Evolutionary conservation across 2,797 vertebrate species (phyloP).

Genomic region (Malacoctenus gilli): DNA sequence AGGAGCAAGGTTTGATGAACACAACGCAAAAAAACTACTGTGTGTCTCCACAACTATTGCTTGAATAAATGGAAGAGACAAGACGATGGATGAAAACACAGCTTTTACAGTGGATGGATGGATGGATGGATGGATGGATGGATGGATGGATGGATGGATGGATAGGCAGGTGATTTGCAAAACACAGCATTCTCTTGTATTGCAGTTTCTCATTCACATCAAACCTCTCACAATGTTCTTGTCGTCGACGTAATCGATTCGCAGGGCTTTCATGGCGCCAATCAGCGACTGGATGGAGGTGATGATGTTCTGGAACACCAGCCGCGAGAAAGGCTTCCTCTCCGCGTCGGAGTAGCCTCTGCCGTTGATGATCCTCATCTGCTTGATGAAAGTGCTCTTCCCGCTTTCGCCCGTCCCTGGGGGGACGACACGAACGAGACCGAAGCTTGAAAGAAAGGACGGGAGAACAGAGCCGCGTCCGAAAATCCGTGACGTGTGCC

Average conservation of each 20-base stretch:
- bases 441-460: slow-evolving; percentile 39
- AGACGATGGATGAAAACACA: no score
- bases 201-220: no score
- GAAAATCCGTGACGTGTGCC: slow-evolving; percentile 36
- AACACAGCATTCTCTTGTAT: no score
- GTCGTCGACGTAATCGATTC: slow-evolving; percentile 79
- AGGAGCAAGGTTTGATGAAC: no score
- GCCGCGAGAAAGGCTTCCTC: slow-evolving; percentile 78
- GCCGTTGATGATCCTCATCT: slow-evolving; percentile 94
- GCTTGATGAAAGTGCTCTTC: slow-evolving; percentile 93
- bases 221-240: slow-evolving; percentile 87
- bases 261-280: slow-evolving; percentile 82
- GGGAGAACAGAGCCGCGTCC: slow-evolving; percentile 45
- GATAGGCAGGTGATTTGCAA: no score
- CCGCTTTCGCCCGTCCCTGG: slow-evolving; percentile 91
- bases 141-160: no score
- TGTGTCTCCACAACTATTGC: no score
- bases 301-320: slow-evolving; percentile 89
- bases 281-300: slow-evolving; percentile 84
- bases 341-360: slow-evolving; percentile 86
- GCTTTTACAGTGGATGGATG: no score
- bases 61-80: no score
- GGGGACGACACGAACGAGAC: slow-evolving; percentile 45
- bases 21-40: no score
- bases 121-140: no score